Evolutionary conservation across 2,797 vertebrate species (phyloP).

Genomic region (Betta splendens): DNA sequence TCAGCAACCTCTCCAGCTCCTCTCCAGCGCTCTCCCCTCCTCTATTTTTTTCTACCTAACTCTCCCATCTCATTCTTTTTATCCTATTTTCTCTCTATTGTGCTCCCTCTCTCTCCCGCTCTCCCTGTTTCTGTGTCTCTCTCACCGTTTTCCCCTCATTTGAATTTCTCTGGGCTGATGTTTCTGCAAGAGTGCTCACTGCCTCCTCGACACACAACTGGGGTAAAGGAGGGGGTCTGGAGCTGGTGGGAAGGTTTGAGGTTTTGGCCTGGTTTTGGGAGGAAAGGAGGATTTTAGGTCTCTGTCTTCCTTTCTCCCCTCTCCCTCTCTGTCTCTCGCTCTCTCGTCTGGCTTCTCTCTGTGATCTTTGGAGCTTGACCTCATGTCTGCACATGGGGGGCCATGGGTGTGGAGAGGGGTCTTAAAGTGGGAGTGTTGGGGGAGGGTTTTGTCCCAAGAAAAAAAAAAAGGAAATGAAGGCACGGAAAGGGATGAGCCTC

Average conservation of each 20-base stretch:
- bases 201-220: constrained; percentile 76
- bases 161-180: constrained; percentile 94
- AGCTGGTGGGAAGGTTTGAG: constrained; percentile 71
- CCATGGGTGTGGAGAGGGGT: constrained; percentile 70
- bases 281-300: constrained; percentile 72
- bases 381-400: constrained; percentile 81
- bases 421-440: constrained; percentile 58
- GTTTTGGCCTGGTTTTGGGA: constrained; percentile 72
- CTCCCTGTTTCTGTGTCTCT: constrained; percentile 61
- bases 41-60: constrained; percentile 64
- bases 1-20: constrained; percentile 80
- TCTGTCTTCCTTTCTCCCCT: constrained; percentile 52
- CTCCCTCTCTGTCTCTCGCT: constrained; percentile 40
- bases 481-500: constrained; percentile 59
- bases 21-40: constrained; percentile 40
- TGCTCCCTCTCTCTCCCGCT: constrained; percentile 68
- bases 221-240: constrained; percentile 69
- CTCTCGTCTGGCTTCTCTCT: constrained; percentile 77
- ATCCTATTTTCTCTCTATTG: constrained; percentile 84
- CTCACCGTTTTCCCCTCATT: constrained; percentile 84
- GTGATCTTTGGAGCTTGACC: constrained; percentile 87
- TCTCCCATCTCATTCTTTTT: constrained; percentile 75
- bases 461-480: constrained; percentile 54
- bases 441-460: constrained; percentile 48
- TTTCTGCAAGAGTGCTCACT: constrained; percentile 96